A percentile compares a stretch with the other conserved stretches of the same genome.
These are phyloP conservation scores for Acleris cristana DNA, from an alignment of 2,888 invertebrate genomes.

Conservation along the genomic window DNA sequence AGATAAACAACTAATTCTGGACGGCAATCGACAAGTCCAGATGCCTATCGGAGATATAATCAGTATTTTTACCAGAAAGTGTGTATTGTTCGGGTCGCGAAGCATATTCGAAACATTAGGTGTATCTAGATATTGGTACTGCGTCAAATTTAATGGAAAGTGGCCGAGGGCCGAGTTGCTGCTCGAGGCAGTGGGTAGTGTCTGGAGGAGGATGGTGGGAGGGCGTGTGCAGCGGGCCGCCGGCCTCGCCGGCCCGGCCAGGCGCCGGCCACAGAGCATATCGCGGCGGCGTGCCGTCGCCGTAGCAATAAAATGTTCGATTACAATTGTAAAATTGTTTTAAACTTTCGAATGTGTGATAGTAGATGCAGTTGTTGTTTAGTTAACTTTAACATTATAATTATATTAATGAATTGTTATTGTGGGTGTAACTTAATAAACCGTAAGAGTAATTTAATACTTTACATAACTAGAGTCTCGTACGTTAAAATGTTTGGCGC, in stretches of 20 bases:
- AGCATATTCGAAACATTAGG: conserved; percentile 26
- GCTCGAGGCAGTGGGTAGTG: conserved; percentile 11
- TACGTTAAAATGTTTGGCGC: conserved; percentile 46
- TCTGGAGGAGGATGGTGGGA: conserved; percentile 16
- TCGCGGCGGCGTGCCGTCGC: conserved; percentile 68
- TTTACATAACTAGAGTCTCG: conserved; percentile 67
- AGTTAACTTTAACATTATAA: conserved; percentile 77
- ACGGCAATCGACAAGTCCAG: conserved; percentile 37
- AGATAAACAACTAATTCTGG: conserved; percentile 20
- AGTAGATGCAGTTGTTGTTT: conserved; percentile 85
- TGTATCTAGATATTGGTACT: conserved; percentile 28
- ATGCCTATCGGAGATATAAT: conserved; percentile 39
- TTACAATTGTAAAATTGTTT: conserved; percentile 83
- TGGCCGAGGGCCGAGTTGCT: conserved; percentile 26
- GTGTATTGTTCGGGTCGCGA: conserved; percentile 35
- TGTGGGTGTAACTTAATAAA: conserved; percentile 80
- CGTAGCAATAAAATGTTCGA: conserved; percentile 82
- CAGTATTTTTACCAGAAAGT: conserved; percentile 51
- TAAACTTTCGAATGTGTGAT: conserved; percentile 85
- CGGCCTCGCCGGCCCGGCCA: conserved; percentile 33
- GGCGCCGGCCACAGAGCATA: conserved; percentile 52
- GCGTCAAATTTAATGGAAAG: conserved; percentile 27
- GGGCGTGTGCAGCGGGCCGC: conserved; percentile 9
- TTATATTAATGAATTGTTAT: conserved; percentile 80
- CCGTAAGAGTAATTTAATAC: conserved; percentile 70